Evolutionary conservation across 2,888 invertebrate species (phyloP), one percentile per base, ranked within the genome.

Genomic region (Rotaria sp.): DNA sequence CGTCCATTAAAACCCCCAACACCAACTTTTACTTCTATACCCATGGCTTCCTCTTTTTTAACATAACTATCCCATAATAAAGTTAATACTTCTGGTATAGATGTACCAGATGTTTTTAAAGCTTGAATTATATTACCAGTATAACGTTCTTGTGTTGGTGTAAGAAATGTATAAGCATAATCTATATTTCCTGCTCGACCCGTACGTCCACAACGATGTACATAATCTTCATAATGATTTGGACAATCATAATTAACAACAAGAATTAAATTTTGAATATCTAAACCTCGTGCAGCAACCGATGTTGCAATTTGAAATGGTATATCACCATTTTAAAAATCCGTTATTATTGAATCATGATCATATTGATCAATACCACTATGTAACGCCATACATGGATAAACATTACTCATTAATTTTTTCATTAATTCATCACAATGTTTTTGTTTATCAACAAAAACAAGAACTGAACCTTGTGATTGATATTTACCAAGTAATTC

Each of bases 281-380:
- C 99, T n/a, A 99, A 92, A 0, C 99, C 99, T 86, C 99, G 92
- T 0, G 99, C 98, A 8, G 98, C 98, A 3, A 99, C 98, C 26
- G 97, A 98, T 0, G 99, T 99, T 0, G 99, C 98, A 11, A 98
- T 95, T 89, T 99, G 92, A 84, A 99, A 92, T 90, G 95, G 95
- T 88, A 96, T 92, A 86, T 95, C 95, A 85, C 96, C 97, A 57
- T 94, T 94, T 92, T 99, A 99, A 92, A 99, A 99, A 92, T 99
- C 98, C 52, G 95, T 93, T 89, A 99, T 98, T 50, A 96, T 97
- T 8, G 96, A 96, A 92, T 99, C 99, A 89, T 99, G 93, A 93
- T 99, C 99, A 92, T 96, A 97, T 92, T 99, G 99, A 92, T 99
- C 99, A 90, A 99, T 97, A 88, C 97, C 99, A 87, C 99, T 99